Percentiles rank a stretch among this genome's conserved stretches.
phyloP scores from a whole-genome alignment of 2,113 vertebrate species.

The Heterotilapia buettikoferi region DNA sequence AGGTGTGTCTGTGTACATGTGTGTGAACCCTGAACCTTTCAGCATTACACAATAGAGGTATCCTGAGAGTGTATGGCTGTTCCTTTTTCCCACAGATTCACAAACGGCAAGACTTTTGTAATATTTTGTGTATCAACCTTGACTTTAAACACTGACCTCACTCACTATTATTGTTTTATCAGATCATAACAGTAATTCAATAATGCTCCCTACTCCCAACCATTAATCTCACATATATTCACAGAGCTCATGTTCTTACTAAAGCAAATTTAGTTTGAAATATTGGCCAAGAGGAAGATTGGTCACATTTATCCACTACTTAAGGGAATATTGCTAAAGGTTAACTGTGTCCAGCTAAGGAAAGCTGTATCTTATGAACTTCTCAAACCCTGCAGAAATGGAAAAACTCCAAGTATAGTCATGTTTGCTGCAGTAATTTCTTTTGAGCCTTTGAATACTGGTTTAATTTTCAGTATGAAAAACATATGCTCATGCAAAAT shows the following conservation, averaged over 20 bases:
- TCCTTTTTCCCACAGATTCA: constrained; percentile 61
- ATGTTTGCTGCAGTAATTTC: neutral
- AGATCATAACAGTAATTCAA: neutral
- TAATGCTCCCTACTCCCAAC: neutral
- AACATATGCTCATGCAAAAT: neutral
- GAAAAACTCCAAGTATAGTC: neutral
- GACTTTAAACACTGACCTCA: constrained; percentile 2
- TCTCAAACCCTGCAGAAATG: neutral
- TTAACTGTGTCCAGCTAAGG: neutral
- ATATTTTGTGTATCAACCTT: neutral
- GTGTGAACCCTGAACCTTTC: neutral
- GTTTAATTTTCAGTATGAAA: neutral
- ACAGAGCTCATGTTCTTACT: neutral
- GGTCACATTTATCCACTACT: neutral
- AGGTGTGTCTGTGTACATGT: neutral
- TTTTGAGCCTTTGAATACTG: neutral
- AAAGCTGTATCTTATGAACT: neutral
- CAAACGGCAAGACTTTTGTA: constrained; percentile 8
- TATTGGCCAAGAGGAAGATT: neutral
- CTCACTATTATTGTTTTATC: neutral
- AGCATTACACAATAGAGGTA: constrained; percentile 50
- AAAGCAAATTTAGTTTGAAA: neutral
- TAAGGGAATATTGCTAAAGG: neutral
- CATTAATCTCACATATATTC: neutral
- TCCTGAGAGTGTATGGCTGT: constrained; percentile 51